Conservation (phyloP, 1,140 invertebrate species). For the Drosophila bipectinata region DNA sequence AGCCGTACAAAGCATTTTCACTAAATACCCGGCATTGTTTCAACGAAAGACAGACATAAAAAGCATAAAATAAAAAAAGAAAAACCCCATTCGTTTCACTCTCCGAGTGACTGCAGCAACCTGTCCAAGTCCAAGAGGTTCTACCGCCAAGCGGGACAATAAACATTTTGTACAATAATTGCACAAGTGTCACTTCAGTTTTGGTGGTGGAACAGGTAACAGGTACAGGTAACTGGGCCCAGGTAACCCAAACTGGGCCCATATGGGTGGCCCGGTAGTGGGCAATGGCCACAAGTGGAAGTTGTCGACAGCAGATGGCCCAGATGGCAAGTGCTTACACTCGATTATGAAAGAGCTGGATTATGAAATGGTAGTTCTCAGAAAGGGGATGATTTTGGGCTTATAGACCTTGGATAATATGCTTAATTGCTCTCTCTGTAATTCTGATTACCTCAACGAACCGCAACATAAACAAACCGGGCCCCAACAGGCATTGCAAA, state of each 20-base stretch:
- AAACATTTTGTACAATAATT: conserved; percentile 66
- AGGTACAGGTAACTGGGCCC: conserved; percentile 21
- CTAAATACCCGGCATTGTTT: conserved; percentile 72
- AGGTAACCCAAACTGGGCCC: conserved; percentile 29
- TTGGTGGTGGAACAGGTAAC: conserved; percentile 38
- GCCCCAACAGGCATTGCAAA: conserved; percentile 36
- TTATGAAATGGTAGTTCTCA: neutral
- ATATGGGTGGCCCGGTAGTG: conserved; percentile 24
- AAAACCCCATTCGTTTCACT: conserved; percentile 15
- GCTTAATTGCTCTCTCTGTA: conserved; percentile 20
- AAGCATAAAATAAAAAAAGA: neutral
- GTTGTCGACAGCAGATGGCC: conserved; percentile 16
- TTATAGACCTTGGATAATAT: neutral
- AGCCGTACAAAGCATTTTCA: conserved; percentile 63
- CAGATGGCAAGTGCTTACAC: conserved; percentile 33
- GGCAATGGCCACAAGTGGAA: conserved; percentile 1
- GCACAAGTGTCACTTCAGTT: conserved; percentile 68
- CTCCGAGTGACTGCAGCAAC: conserved; percentile 2
- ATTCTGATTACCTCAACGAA: conserved; percentile 64
- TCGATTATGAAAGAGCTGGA: conserved; percentile 41
- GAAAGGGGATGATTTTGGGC: too few species aligned
- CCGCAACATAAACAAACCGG: neutral
- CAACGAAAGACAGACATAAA: conserved; percentile 24
- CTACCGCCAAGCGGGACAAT: conserved; percentile 34
- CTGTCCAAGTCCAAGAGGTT: conserved; percentile 28